These are phyloP conservation scores for Enteromius afrohamiltoni DNA, from an alignment of 2,797 vertebrate genomes.

Conservation along the genomic window DNA sequence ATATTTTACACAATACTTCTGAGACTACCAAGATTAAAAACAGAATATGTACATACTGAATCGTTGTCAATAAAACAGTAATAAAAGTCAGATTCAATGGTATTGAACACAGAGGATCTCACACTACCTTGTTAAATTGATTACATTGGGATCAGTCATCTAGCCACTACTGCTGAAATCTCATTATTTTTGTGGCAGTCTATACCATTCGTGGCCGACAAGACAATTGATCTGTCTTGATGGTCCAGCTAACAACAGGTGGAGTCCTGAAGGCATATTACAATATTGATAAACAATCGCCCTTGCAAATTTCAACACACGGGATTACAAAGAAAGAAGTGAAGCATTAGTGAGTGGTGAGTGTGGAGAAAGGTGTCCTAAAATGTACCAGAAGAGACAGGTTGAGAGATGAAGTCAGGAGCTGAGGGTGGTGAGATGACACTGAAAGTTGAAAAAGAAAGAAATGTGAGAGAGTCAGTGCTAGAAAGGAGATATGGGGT, in stretches of 20 bases:
- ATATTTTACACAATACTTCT: neutral
- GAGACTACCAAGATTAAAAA: neutral
- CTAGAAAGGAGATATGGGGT: neutral
- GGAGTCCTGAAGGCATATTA: conserved; percentile 28
- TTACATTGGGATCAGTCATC: conserved; percentile 15
- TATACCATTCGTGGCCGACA: conserved; percentile 27
- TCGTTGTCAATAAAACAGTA: neutral
- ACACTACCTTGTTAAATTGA: neutral
- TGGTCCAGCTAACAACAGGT: conserved; percentile 10
- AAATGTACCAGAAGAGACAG: neutral
- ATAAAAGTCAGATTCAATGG: neutral
- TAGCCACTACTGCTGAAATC: conserved; percentile 13
- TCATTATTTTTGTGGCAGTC: conserved; percentile 33
- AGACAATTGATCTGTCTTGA: conserved; percentile 41
- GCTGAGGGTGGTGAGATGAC: neutral
- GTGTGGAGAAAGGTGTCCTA: neutral
- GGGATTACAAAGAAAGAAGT: neutral
- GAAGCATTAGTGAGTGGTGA: neutral
- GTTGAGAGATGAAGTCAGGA: neutral
- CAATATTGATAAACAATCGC: conserved; percentile 37
- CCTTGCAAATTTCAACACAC: conserved; percentile 15
- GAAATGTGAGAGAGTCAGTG: neutral
- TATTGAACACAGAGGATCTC: neutral
- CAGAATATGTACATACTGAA: neutral
- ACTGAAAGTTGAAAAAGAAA: neutral